Percentiles rank a stretch among this genome's conserved stretches.
Conservation (phyloP, 2,888 invertebrate genomes). For the Megaustenia siamemsis region DNA sequence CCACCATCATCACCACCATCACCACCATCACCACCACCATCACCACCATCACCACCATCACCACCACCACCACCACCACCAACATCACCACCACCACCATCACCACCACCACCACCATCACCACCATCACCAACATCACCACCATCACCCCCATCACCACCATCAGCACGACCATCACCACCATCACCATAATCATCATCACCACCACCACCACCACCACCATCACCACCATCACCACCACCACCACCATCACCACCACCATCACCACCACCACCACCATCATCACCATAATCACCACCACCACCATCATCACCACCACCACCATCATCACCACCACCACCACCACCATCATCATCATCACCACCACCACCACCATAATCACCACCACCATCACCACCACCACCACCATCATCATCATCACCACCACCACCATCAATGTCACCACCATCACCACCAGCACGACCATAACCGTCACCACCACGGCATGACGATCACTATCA, state of each 20-base stretch:
- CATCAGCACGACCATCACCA: not conserved
- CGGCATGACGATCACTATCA: too few species aligned
- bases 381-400: not conserved
- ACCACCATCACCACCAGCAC: too few species aligned
- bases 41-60: not conserved
- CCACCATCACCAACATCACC: not conserved
- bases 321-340: too few species aligned
- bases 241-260: not conserved
- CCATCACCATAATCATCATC: not conserved
- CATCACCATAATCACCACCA: not conserved
- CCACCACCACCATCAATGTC: not conserved
- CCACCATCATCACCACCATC: too few species aligned
- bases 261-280: not conserved
- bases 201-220: not conserved
- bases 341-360: not conserved
- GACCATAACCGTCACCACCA: too few species aligned
- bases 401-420: not conserved
- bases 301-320: not conserved
- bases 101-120: too few species aligned
- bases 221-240: not conserved
- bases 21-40: not conserved
- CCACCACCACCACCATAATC: not conserved
- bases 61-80: not conserved
- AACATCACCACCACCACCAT: not conserved
- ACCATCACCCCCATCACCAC: not conserved